Evolutionary conservation across 2,797 vertebrate species (phyloP).

Genomic region (Eospalax fontanierii): DNA sequence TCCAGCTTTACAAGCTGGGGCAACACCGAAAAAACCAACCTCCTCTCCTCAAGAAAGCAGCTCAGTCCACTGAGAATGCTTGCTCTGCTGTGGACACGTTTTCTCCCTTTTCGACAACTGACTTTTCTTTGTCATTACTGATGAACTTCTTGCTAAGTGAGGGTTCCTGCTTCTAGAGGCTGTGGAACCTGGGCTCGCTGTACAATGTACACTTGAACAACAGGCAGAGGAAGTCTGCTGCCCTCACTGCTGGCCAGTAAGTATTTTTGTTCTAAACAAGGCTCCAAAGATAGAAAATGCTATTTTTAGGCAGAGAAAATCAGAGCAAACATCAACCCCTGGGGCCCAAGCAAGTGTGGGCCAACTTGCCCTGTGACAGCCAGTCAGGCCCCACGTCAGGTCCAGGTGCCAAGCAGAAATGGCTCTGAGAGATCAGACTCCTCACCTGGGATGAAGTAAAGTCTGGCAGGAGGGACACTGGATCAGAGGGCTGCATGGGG

Average conservation of each 20-base stretch:
- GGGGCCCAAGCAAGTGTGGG: neutral
- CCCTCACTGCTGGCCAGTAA: slow-evolving; percentile 29
- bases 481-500: accelerated
- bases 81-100: neutral
- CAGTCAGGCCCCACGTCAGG: too few species aligned
- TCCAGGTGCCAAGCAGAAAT: accelerated
- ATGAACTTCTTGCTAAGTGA: neutral
- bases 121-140: slow-evolving; percentile 13
- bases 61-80: neutral
- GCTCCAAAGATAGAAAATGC: slow-evolving; percentile 58
- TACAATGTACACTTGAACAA: neutral
- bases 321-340: slow-evolving; percentile 64
- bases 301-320: slow-evolving; percentile 74
- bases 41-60: neutral
- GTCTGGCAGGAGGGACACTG: neutral
- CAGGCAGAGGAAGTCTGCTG: slow-evolving; percentile 29
- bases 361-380: neutral
- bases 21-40: neutral
- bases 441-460: neutral
- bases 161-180: neutral
- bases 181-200: neutral
- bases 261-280: slow-evolving; percentile 62
- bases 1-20: neutral
- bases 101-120: slow-evolving; percentile 45
- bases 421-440: neutral